Conservation (phyloP, 2,797 vertebrate species). For the Numenius phaeopus region DNA sequence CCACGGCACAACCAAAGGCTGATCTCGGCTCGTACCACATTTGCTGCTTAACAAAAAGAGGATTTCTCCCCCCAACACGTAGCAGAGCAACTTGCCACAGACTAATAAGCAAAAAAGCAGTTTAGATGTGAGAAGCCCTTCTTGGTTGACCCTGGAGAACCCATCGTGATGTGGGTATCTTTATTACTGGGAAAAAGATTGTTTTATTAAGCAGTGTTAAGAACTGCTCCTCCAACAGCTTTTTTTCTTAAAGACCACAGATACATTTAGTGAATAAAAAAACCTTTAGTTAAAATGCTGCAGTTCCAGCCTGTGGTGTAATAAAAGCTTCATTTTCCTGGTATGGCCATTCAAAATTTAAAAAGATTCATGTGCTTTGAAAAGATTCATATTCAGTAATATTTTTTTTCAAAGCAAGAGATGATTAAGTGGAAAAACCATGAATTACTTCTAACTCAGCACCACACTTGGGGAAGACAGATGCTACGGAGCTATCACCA, state of each 20-base stretch:
- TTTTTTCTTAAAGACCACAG: not conserved
- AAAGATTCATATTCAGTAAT: not conserved
- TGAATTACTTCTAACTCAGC: not conserved
- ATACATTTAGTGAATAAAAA: not conserved
- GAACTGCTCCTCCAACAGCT: not conserved
- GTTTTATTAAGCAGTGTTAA: not conserved
- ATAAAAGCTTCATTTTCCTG: slow-evolving; percentile 19
- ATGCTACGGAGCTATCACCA: not conserved
- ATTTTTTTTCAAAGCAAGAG: not conserved
- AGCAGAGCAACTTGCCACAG: not conserved
- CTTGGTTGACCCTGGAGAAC: not conserved
- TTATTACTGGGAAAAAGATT: not conserved
- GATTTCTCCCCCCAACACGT: not conserved
- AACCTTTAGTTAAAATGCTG: not conserved
- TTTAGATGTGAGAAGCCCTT: not conserved
- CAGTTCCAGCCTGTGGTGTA: not conserved
- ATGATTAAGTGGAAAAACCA: not conserved
- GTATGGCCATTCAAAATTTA: not conserved
- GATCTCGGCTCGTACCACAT: not conserved
- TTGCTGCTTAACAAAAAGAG: not conserved
- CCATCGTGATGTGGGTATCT: not conserved
- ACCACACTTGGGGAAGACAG: not conserved
- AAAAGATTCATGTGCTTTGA: not conserved
- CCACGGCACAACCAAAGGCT: not conserved
- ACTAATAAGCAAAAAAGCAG: not conserved